These are phyloP conservation scores for Channa argus DNA, from an alignment of 2,113 vertebrate genomes.

Conservation along the genomic window DNA sequence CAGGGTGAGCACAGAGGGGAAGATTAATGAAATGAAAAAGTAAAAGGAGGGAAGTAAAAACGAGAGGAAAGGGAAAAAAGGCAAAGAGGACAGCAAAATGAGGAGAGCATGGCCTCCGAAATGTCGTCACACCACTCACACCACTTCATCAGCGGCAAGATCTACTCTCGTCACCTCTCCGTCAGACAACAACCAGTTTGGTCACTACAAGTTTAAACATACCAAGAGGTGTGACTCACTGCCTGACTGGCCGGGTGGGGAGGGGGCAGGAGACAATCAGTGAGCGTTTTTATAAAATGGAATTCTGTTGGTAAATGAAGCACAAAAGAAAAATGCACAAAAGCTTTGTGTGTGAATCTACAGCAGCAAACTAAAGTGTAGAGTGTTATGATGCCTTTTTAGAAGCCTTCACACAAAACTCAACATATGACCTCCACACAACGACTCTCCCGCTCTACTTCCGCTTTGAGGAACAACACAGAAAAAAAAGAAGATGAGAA, in stretches of 20 bases:
- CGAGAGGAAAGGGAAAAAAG: neutral
- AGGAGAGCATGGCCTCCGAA: constrained; percentile 22
- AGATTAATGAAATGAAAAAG: constrained; percentile 26
- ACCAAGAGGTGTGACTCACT: constrained; percentile 59
- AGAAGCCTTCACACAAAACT: constrained; percentile 15
- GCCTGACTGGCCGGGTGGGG: constrained; percentile 52
- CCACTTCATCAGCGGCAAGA: constrained; percentile 51
- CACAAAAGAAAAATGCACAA: constrained; percentile 4
- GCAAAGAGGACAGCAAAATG: neutral
- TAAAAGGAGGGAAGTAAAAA: constrained; percentile 7
- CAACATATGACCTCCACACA: constrained; percentile 40
- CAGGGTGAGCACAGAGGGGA: constrained; percentile 14
- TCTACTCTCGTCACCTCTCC: constrained; percentile 72
- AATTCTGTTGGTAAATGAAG: neutral
- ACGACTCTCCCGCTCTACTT: constrained; percentile 32
- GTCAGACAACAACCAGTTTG: constrained; percentile 70
- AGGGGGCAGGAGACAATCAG: constrained; percentile 29
- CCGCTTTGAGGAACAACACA: constrained; percentile 64
- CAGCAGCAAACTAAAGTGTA: constrained; percentile 11
- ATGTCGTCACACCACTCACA: constrained; percentile 61
- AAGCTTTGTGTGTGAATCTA: neutral
- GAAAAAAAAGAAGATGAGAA: constrained; percentile 49
- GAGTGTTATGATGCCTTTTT: constrained; percentile 9
- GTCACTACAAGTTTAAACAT: constrained; percentile 62
- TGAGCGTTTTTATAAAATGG: too few species aligned